A percentile compares a stretch with the other conserved stretches of the same genome.
phyloP scores from a whole-genome alignment of 2,797 vertebrate genomes.

The Buphagus erythrorhynchus region DNA sequence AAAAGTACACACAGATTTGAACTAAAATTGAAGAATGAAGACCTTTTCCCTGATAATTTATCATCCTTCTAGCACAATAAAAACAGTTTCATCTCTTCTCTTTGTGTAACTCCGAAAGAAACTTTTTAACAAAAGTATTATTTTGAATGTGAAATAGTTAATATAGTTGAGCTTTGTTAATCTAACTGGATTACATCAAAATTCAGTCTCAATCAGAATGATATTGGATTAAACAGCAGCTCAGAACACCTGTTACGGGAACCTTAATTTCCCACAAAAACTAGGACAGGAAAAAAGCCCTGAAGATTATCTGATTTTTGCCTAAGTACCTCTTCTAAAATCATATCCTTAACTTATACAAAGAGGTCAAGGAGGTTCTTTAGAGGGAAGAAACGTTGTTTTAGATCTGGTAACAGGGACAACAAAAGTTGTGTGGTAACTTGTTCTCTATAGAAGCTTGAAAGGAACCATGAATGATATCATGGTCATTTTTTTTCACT shows the following conservation, averaged over 20 bases:
- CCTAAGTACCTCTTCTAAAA: not conserved
- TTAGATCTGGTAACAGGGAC: not conserved
- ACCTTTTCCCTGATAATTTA: not conserved
- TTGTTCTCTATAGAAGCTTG: slow-evolving; percentile 48
- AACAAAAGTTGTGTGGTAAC: not conserved
- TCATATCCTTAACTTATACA: not conserved
- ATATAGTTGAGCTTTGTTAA: not conserved
- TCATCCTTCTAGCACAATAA: not conserved
- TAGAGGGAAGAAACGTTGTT: not conserved
- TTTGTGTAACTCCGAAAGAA: not conserved
- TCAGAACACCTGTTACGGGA: not conserved
- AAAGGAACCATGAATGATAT: slow-evolving; percentile 86
- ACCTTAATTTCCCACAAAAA: not conserved
- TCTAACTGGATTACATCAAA: not conserved
- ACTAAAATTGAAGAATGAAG: not conserved
- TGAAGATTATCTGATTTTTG: not conserved
- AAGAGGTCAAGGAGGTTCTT: not conserved
- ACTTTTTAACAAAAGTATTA: not conserved
- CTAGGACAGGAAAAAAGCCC: not conserved
- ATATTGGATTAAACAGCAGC: not conserved
- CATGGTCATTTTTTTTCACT: slow-evolving; percentile 70
- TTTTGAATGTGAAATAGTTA: not conserved
- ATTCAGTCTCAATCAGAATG: not conserved
- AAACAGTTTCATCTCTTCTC: not conserved
- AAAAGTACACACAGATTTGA: not conserved